Evolutionary conservation across 2,797 vertebrate species (phyloP), one percentile per base, ranked within the genome.

Genomic region (Hirundo rustica): DNA sequence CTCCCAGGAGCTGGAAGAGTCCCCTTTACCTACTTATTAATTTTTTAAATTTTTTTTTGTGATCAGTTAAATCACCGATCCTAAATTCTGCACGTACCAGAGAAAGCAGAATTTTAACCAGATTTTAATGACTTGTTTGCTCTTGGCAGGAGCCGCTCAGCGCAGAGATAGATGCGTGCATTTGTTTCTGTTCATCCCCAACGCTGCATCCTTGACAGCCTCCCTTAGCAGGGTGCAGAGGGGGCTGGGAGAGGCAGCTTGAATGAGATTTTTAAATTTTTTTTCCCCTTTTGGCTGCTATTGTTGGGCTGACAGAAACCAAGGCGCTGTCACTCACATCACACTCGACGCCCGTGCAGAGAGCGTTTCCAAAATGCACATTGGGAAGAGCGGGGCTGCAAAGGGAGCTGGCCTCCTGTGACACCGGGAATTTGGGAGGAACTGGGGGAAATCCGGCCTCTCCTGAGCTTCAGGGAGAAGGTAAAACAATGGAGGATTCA

Each of bases 71-170:
- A 19, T 55, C 40, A 78, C 40, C 22, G 16, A 87, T 78, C 84
- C 82, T 53, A 42, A 67, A 80, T 68, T 76, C 78, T 55, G 45
- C 73, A 40, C 2, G 1, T 82, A 81, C 8, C 67, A 65, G 77
- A 75, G 67, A 81, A 96, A 96, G 70, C 30, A 20, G 85, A 92
- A 89, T 92, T 96, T 75, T 53, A 96, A 89, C 68, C 79, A 90
- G 85, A 80, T 93, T 86, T 64, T 54, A 92, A 95, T 80, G 85
- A 83, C 88, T 86, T 95, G 93, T 75, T 88, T 92, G 80, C 81
- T 88, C 86, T 96, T 79, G 79, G 95, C 96, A 96, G 80, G 54
- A 95, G 92, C 45, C 45, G 48, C 88, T 57, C 71, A 34, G 88
- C 68, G 36, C 67, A 51, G 89, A 92, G 85, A 89, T 19, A n/a